phyloP scores from a whole-genome alignment of 2,113 vertebrate species.

The Alosa alosa region DNA sequence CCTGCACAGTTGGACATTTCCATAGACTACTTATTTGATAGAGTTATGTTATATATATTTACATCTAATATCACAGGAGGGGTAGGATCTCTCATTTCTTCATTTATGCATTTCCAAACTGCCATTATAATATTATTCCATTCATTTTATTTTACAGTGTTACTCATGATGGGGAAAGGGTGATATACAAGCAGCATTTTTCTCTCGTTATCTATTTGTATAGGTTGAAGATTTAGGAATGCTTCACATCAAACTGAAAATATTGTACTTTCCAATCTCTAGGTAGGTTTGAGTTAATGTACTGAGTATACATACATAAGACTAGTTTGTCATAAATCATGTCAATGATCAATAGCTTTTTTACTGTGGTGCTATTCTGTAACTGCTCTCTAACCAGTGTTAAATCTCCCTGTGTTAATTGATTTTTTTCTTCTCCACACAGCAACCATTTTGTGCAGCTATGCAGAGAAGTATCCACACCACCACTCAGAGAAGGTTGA shows the following conservation, averaged over 20 bases:
- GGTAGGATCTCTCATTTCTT: neutral
- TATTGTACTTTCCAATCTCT: neutral
- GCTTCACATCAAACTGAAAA: neutral
- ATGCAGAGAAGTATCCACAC: neutral
- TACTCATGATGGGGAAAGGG: neutral
- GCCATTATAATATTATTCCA: neutral
- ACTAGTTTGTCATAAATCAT: constrained; percentile 42
- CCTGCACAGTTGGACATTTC: too few relatives aligned
- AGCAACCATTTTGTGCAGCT: neutral
- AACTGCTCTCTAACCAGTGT: constrained; percentile 55
- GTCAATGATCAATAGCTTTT: constrained; percentile 49
- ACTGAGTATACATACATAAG: neutral
- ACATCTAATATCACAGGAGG: neutral
- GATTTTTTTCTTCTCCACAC: constrained; percentile 34
- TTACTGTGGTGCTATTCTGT: constrained; percentile 54
- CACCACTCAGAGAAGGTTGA: neutral
- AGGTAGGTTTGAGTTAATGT: neutral
- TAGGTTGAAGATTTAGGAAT: neutral
- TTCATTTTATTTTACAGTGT: neutral
- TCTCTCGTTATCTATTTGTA: neutral
- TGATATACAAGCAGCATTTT: neutral
- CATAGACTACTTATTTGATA: neutral
- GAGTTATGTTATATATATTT: neutral
- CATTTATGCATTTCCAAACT: too few relatives aligned
- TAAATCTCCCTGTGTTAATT: constrained; percentile 50